Evolutionary conservation across 2,113 vertebrate species (phyloP), one percentile per base, ranked within the genome.

Genomic region (Salvator merianae): DNA sequence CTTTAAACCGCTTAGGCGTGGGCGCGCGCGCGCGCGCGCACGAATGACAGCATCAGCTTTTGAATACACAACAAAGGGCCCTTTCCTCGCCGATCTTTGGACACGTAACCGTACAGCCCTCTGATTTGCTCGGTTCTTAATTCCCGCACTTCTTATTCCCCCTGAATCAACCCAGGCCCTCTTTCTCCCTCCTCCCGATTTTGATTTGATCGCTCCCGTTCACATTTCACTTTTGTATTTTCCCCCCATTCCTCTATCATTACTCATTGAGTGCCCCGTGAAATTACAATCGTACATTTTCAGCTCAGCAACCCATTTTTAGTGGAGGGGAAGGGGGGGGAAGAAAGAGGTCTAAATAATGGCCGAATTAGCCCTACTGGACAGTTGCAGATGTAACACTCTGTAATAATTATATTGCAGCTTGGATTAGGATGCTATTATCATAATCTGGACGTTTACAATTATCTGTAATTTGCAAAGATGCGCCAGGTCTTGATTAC

Each of bases 381-480:
- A 98, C 98, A 98, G 98, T 98, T 97, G 97, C 97, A 97, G 98
- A 98, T 98, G 98, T 97, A 99, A 98, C 98, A 98, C 98, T 98
- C 97, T 97, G 98, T 97, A 98, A 98, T 99, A 99, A 99, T 99
- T 99, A 99, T 98, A 98, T 98, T 98, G 96, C 97, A 96, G 97
- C 96, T 97, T 98, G 98, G 98, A 99, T 99, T 99, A 99, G 97
- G 98, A 97, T 97, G 95, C 98, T 98, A 99, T 99, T 99, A 99
- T 99, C 98, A 99, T 99, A 99, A 99, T 99, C 98, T 99, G 99
- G 99, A 99, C 99, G 98, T 99, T 99, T 98, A 98, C 98, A 99
- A 99, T 99, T 99, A 99, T 98, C 98, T 99, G 98, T 98, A 99
- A 99, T 99, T 99, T 99, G 97, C 98, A 99, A 99, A 99, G 98